Base-by-base conservation (phyloP, 2,113 vertebrate genomes). In the Hipposideros armiger region DNA sequence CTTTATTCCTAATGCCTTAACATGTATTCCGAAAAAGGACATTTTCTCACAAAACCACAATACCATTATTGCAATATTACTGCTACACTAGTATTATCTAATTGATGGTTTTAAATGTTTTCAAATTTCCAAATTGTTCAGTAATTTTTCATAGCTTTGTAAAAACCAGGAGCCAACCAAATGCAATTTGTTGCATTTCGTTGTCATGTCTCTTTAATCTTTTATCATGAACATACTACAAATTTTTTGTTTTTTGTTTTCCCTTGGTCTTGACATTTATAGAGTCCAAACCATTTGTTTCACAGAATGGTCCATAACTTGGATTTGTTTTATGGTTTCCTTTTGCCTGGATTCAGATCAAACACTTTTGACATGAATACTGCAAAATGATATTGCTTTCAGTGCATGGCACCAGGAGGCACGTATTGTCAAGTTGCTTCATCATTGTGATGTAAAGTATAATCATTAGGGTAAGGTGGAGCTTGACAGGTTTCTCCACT, bases 101-200 rank as follows among this genome's bases (percentile, higher is more conserved):
- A 58, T 58, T 56, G 74, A 52, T 78, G 42, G 22, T 67, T 47
- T 20, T 10, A 24, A 24, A 24, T 50, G 24, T 73, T 52, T 60
- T 36, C 67, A 91, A 69, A 87, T 90, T 93, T 84, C 66, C 56
- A 66, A 62, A 45, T 45, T 47, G 58, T 90, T 54, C 42, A 64
- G n/a, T 40, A 76, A 15, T 52, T 87, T 58, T 94, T 52, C 30
- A 64, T n/a, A 60, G 22, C 26, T 72, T 83, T 84, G 19, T 32
- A 5, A 78, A 36, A 85, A 70, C 6, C n/a, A 36, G 16, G 52
- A 74, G 0, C 28, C 22, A 60, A 60, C 28, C 74, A 91, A 52
- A 8, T 70, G 24, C 62, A 60, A 87, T 45, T 87, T 76, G 17
- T 69, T 67, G 26, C 42, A 76, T 76, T 67, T 62, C 64, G 16